These are phyloP conservation scores for Callimorpha dominula DNA, from an alignment of 2,888 invertebrate species.

Conservation along the genomic window DNA sequence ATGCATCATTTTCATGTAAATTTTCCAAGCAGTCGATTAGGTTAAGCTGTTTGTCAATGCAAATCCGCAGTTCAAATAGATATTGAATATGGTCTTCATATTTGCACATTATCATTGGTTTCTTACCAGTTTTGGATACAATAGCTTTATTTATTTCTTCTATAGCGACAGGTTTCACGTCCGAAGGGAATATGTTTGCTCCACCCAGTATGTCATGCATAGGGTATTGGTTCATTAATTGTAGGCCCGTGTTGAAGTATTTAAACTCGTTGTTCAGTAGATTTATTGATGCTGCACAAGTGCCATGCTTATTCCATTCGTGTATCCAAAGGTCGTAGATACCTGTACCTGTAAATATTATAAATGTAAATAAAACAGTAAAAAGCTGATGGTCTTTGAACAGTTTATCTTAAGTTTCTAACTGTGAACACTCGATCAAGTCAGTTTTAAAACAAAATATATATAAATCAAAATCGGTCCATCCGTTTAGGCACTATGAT, in stretches of 20 bases:
- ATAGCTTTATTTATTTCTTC: conserved; percentile 69
- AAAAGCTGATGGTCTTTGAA: too few species aligned
- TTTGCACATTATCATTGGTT: conserved; percentile 88
- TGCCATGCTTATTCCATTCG: conserved; percentile 94
- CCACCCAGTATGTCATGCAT: conserved; percentile 87
- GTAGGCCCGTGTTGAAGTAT: conserved; percentile 89
- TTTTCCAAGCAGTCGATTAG: conserved; percentile 86
- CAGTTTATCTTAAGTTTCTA: too few species aligned
- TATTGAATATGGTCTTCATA: conserved; percentile 86
- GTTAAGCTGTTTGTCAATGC: conserved; percentile 89
- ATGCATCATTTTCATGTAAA: conserved; percentile 3
- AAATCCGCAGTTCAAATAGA: conserved; percentile 90
- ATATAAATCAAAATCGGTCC: too few species aligned
- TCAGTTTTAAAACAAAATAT: too few species aligned
- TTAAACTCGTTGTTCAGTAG: conserved; percentile 87
- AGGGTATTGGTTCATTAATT: conserved; percentile 86
- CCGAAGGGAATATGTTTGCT: conserved; percentile 82
- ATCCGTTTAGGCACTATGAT: too few species aligned
- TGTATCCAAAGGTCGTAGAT: conserved; percentile 90
- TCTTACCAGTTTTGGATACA: conserved; percentile 82
- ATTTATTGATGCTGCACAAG: conserved; percentile 88
- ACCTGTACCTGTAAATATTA: conserved; percentile 64
- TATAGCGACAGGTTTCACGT: conserved; percentile 37
- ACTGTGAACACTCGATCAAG: too few species aligned
- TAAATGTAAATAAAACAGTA: too few species aligned